Base-by-base conservation (phyloP, 2,797 vertebrate genomes). In the Lutjanus campechanus region DNA sequence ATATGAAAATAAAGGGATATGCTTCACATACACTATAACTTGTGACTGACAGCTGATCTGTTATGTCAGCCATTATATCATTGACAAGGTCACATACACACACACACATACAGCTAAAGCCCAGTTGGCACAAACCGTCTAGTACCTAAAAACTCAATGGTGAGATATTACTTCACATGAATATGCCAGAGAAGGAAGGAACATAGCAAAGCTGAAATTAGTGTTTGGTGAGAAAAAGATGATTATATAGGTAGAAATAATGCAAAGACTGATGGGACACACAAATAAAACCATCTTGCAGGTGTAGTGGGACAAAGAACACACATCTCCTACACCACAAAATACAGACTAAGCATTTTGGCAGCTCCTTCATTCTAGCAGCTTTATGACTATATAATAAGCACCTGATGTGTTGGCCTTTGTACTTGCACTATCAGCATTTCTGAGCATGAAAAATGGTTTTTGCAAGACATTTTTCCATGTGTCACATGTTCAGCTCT, bases 371-470 rank as follows among this genome's bases (percentile, higher is more conserved):
- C 55, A 50, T 76, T 65, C 40, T n/a, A 50, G 73, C 74, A 85
- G 61, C 70, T 83, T 84, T 64, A 81, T 81, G 83, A 79, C 77
- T 76, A 56, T 50, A 87, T 85, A 85, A 88, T 84, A 86, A 85
- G 75, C 74, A 89, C 65, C 70, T 85, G 70, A 78, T 67, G 69
- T 46, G 43, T 50, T 65, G 80, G 78, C 76, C 77, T 91, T 83
- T 87, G 81, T 72, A 79, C 82, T 16, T 77, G 79, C 87, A 65
- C 64, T 4, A 65, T 89, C 87, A 90, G 90, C 87, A 87, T 51
- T 84, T 83, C 65, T 66, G 53, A 68, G 56, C 19, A 13, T 79
- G 25, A 83, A 74, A 83, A 88, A 82, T 46, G 69, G 59, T 62
- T 74, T 83, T 65, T 22, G 73, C 51, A 56, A 79, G 47, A 55